Conservation (phyloP, 2,888 invertebrate genomes). For the Chrysolina haemoptera region DNA sequence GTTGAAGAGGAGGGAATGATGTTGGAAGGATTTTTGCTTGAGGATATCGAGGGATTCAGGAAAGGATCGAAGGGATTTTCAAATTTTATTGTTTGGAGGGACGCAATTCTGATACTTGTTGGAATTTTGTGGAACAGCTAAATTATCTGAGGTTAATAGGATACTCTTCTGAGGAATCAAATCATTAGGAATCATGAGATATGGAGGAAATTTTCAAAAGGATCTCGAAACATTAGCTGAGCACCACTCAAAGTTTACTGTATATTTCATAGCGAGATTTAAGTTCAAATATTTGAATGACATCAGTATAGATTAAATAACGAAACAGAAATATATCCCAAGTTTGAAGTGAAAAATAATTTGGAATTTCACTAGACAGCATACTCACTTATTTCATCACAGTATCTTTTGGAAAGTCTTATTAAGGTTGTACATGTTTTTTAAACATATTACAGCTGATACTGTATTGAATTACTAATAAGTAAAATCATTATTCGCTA, state of each 20-base stretch:
- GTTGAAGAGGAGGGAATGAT: conserved; percentile 50
- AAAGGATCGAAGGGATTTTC: conserved; percentile 34
- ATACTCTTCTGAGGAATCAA: conserved; percentile 5
- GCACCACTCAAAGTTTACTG: conserved; percentile 23
- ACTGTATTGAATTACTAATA: too few relatives aligned
- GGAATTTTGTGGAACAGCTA: conserved; percentile 38
- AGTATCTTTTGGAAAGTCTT: too few relatives aligned
- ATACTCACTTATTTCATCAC: too few relatives aligned
- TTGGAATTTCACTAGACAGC: too few relatives aligned
- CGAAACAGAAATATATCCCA: too few relatives aligned
- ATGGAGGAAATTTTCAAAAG: conserved; percentile 35
- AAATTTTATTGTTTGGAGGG: conserved; percentile 36
- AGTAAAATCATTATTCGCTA: background rate
- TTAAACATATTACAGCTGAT: too few relatives aligned
- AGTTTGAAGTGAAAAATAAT: too few relatives aligned
- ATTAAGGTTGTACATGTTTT: background rate
- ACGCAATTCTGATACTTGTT: conserved; percentile 35
- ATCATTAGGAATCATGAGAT: background rate
- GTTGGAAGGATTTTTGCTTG: conserved; percentile 47
- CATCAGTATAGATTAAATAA: too few relatives aligned
- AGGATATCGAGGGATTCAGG: conserved; percentile 38
- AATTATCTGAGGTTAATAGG: conserved; percentile 11
- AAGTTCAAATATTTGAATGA: background rate
- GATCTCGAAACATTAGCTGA: conserved; percentile 28
- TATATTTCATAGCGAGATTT: conserved; percentile 32